Evolutionary conservation across 2,888 invertebrate genomes (phyloP).

Genomic region (Cheilosia impressa): DNA sequence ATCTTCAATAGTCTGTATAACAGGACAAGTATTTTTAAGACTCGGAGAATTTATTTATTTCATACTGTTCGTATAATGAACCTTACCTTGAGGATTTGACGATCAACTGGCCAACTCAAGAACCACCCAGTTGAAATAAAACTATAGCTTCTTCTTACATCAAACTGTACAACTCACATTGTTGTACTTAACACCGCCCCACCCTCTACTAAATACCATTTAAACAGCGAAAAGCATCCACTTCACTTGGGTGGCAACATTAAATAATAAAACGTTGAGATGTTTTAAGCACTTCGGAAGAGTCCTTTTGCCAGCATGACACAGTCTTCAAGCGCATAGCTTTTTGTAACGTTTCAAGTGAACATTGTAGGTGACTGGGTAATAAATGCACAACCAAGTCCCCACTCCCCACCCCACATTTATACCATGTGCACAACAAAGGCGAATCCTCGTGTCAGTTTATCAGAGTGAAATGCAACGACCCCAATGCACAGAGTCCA

Average conservation of each 20-base stretch:
- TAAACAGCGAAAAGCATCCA: background rate
- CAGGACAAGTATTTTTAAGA: too few relatives aligned
- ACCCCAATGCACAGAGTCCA: conserved; percentile 42
- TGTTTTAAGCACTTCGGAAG: background rate
- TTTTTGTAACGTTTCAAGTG: conserved; percentile 35
- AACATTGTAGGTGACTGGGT: conserved; percentile 50
- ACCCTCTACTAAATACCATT: background rate
- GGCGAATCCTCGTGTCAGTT: conserved; percentile 29
- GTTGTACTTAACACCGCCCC: background rate
- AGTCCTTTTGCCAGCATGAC: conserved; percentile 10
- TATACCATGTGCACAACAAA: conserved; percentile 22
- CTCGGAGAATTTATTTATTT: too few relatives aligned
- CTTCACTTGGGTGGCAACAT: background rate
- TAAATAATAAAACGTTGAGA: conserved; percentile 21
- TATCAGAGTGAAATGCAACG: conserved; percentile 48
- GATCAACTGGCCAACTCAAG: too few relatives aligned
- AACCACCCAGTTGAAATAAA: too few relatives aligned
- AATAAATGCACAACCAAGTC: conserved; percentile 57
- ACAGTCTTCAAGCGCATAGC: conserved; percentile 35
- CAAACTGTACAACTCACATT: background rate
- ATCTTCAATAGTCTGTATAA: too few relatives aligned
- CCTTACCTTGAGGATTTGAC: too few relatives aligned
- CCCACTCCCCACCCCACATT: conserved; percentile 25
- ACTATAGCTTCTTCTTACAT: too few relatives aligned
- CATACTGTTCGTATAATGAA: too few relatives aligned